Conservation (phyloP, 1,140 invertebrate species). For the Leptestheria dahalacensis region DNA sequence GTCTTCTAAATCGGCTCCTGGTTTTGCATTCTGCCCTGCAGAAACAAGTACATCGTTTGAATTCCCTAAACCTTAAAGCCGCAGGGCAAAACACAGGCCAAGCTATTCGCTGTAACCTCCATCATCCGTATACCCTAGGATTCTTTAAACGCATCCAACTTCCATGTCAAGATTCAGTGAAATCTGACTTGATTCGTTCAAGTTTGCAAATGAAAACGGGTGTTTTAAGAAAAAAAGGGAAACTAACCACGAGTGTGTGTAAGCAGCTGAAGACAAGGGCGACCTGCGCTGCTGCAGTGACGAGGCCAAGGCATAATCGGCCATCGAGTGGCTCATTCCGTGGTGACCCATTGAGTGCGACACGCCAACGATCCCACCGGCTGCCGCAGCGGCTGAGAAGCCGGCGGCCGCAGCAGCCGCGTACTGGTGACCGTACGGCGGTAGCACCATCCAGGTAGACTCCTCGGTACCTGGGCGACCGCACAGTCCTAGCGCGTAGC, state of each 20-base stretch:
- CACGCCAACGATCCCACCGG: conserved; percentile 4
- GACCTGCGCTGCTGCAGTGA: conserved; percentile 13
- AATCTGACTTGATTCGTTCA: too few relatives aligned
- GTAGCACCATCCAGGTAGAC: conserved; percentile 13
- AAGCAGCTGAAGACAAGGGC: conserved; percentile 7
- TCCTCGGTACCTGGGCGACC: conserved; percentile 4
- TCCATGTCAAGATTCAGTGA: too few relatives aligned
- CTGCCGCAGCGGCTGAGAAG: conserved; percentile 6
- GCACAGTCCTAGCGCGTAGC: conserved; percentile 12
- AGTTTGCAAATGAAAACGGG: too few relatives aligned
- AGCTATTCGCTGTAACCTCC: too few relatives aligned
- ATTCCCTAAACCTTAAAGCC: too few relatives aligned
- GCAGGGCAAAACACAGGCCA: too few relatives aligned
- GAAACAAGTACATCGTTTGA: too few relatives aligned
- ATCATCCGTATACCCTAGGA: too few relatives aligned
- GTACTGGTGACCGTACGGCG: conserved; percentile 10
- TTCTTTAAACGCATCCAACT: too few relatives aligned
- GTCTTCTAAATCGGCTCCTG: too few relatives aligned
- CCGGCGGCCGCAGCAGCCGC: conserved; percentile 8
- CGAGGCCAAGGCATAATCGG: conserved; percentile 11
- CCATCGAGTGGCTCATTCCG: conserved; percentile 9
- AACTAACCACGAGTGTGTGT: conserved; percentile 10
- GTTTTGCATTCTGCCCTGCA: too few relatives aligned
- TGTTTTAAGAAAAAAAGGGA: background rate
- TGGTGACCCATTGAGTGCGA: conserved; percentile 8